Conservation (phyloP, 1,140 invertebrate genomes). For the Heliconius hermathena region DNA sequence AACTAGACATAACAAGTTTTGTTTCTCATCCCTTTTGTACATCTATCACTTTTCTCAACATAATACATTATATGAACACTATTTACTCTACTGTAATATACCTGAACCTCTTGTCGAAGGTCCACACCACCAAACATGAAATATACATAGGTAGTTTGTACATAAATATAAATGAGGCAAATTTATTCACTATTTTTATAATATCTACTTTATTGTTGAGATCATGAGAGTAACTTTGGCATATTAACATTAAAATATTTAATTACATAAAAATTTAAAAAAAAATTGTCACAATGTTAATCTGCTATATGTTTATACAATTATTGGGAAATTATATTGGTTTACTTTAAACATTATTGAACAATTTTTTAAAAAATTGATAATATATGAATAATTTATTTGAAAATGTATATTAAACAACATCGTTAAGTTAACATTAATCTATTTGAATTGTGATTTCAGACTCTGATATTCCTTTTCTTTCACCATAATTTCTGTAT, state of each 20-base stretch:
- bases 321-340: no score
- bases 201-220: neutral
- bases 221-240: neutral
- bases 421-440: neutral
- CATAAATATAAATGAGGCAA: no score
- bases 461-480: constrained; percentile 84
- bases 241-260: neutral
- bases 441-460: constrained; percentile 14
- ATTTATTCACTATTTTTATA: neutral
- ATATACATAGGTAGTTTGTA: no score
- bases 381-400: neutral
- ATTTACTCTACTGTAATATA: no score
- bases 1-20: no score
- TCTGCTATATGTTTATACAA: no score
- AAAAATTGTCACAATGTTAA: neutral
- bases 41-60: no score
- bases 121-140: no score
- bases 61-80: no score
- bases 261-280: neutral
- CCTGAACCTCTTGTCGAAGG: no score
- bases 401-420: neutral
- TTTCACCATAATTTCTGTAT: constrained; percentile 90
- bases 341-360: neutral
- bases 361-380: neutral
- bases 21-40: no score